phyloP scores from a whole-genome alignment of 2,797 vertebrate species.

The Uromys caudimaculatus region DNA sequence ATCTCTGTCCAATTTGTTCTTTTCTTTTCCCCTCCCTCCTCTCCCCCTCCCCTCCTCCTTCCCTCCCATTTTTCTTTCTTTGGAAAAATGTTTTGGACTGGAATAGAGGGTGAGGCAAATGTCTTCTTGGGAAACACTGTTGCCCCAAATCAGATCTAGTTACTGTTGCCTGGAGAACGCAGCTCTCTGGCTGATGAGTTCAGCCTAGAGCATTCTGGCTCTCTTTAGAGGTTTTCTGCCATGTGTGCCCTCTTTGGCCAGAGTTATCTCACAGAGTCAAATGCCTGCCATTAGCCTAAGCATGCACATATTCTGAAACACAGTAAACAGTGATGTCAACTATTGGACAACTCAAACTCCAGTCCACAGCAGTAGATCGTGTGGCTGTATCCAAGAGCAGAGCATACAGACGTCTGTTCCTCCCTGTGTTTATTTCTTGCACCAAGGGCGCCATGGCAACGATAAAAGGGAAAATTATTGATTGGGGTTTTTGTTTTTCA shows the following conservation, averaged over 20 bases:
- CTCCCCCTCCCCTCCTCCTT: accelerated
- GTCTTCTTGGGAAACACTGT: slow-evolving; percentile 7
- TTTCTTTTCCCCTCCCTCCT: not conserved
- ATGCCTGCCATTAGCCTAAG: not conserved
- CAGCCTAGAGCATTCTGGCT: not conserved
- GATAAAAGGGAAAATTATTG: not conserved
- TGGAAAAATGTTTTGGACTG: slow-evolving; percentile 3
- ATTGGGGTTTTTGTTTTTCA: not conserved
- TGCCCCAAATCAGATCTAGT: not conserved
- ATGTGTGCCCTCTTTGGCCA: slow-evolving; percentile 8
- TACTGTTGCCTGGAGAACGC: not conserved
- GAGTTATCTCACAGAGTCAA: slow-evolving; percentile 23
- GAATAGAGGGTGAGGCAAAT: not conserved
- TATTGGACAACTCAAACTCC: not conserved
- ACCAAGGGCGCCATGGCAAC: slow-evolving; percentile 18
- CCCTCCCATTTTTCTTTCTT: not conserved
- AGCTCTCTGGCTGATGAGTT: not conserved
- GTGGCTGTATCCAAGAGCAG: not conserved
- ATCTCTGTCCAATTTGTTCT: not conserved
- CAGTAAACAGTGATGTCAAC: not conserved
- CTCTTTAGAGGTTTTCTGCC: slow-evolving; percentile 37
- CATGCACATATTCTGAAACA: not conserved
- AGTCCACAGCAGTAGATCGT: not conserved
- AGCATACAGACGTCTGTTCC: not conserved
- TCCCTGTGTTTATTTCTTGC: slow-evolving; percentile 14